phyloP scores from a whole-genome alignment of 2,113 vertebrate species.

The Eudorcas thomsonii region DNA sequence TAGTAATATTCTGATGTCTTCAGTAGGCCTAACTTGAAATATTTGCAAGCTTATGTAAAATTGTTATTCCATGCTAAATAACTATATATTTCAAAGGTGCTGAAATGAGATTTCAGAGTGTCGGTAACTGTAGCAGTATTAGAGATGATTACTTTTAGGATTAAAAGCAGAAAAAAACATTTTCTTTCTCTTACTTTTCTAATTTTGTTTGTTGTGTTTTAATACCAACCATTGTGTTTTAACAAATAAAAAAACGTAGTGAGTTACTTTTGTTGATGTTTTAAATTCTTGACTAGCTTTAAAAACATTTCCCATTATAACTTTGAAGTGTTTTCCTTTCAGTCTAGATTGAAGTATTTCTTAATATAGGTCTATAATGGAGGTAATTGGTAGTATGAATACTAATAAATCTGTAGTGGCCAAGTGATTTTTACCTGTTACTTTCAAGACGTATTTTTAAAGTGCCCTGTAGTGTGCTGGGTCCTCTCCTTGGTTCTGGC shows the following conservation, averaged over 20 bases:
- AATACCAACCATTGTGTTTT: not conserved
- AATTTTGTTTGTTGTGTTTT: slow-evolving; percentile 5
- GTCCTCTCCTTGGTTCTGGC: not conserved
- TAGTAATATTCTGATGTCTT: not conserved
- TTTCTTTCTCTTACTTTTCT: not conserved
- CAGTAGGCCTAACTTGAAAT: not conserved
- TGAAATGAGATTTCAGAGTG: slow-evolving; percentile 9
- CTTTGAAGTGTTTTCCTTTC: slow-evolving; percentile 18
- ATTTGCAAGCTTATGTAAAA: not conserved
- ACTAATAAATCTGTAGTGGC: not conserved
- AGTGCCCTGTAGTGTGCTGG: not conserved
- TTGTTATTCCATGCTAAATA: slow-evolving; percentile 19
- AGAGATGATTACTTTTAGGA: slow-evolving; percentile 13
- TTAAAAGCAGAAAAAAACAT: not conserved
- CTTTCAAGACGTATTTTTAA: not conserved
- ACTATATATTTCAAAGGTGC: slow-evolving; percentile 31
- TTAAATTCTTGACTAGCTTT: slow-evolving; percentile 17
- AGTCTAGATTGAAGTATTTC: not conserved
- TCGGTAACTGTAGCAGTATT: not conserved
- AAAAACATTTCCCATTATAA: not conserved
- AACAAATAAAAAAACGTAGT: not conserved
- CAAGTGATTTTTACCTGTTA: not conserved
- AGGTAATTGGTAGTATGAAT: not conserved
- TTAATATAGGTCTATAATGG: not conserved
- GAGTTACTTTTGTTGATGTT: not conserved